phyloP scores from a whole-genome alignment of 2,888 invertebrate genomes.

The Antheraea assamensis region DNA sequence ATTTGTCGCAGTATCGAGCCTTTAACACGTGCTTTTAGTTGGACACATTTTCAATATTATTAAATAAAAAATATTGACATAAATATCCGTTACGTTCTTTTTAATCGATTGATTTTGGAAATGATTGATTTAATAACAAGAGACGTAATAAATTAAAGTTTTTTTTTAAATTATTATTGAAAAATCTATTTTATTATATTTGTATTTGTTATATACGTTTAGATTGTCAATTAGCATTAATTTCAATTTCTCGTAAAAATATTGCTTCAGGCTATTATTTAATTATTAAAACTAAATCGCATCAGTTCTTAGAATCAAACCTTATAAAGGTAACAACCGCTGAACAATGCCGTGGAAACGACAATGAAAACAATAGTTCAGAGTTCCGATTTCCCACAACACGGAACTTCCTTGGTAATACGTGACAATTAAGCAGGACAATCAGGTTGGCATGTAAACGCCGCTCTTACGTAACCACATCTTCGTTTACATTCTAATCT shows the following conservation, averaged over 20 bases:
- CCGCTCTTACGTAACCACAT: neutral
- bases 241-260: neutral
- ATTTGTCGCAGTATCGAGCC: too few species aligned
- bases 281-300: neutral
- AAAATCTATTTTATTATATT: too few species aligned
- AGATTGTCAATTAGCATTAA: neutral
- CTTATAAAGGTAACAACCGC: neutral
- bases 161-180: too few species aligned
- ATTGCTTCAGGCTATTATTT: neutral
- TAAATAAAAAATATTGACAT: too few species aligned
- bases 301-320: neutral
- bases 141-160: too few species aligned
- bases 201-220: too few species aligned
- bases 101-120: too few species aligned
- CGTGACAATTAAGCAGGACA: neutral
- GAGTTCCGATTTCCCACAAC: neutral
- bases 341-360: neutral
- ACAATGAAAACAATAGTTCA: constrained; percentile 1
- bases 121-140: too few species aligned
- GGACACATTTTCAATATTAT: too few species aligned
- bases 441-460: neutral
- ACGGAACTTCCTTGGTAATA: neutral
- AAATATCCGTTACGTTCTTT: too few species aligned
- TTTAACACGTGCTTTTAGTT: too few species aligned
- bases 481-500: neutral